Percentiles rank a stretch among this genome's conserved stretches.
Conservation (phyloP, 92 coral and sea anemone species). For the Siderastrea radians region DNA sequence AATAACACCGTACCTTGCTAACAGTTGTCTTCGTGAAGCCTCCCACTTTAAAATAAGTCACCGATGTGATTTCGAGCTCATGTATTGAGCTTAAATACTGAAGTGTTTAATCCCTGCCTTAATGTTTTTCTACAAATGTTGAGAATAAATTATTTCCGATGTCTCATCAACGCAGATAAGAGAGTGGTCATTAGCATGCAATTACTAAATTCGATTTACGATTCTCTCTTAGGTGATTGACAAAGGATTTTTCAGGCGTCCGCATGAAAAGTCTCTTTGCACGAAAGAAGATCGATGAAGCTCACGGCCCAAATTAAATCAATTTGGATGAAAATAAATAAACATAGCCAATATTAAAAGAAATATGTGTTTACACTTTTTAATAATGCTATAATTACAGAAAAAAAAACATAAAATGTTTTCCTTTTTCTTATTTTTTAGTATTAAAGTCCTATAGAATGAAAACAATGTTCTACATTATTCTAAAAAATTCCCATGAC, state of each 20-base stretch:
- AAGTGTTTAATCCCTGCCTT: background rate
- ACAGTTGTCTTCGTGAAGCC: background rate
- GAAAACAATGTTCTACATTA: too few species aligned
- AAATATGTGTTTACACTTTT: background rate
- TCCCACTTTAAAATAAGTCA: too few species aligned
- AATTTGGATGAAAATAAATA: background rate
- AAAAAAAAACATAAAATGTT: background rate
- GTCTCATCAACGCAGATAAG: constrained; percentile 22
- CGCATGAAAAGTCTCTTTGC: background rate
- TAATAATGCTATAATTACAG: background rate
- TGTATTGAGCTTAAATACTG: background rate
- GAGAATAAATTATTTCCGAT: constrained; percentile 24
- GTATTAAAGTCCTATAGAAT: too few species aligned
- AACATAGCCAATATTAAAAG: too few species aligned
- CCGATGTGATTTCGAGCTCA: background rate
- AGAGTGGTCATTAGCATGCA: constrained; percentile 20
- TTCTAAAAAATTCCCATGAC: too few species aligned
- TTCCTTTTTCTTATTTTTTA: too few species aligned
- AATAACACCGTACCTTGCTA: background rate
- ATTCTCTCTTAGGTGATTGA: background rate
- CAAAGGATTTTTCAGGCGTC: constrained; percentile 1
- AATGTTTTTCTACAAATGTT: constrained; percentile 6
- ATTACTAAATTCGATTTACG: constrained; percentile 21
- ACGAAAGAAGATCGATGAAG: background rate
- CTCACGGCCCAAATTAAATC: background rate